Evolutionary conservation across 2,888 invertebrate genomes (phyloP).

Genomic region (Erannis defoliaria): DNA sequence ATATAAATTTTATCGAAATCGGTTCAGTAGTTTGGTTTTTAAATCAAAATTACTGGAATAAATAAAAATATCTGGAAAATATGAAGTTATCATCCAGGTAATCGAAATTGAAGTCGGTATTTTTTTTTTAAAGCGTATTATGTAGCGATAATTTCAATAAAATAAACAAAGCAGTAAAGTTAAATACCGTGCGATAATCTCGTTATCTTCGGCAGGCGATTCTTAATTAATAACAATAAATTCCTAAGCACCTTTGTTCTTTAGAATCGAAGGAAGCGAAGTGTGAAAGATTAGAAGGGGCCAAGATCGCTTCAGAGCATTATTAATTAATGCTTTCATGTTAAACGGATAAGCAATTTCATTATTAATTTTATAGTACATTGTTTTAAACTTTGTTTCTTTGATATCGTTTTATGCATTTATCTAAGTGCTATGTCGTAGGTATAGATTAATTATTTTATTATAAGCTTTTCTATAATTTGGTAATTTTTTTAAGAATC

Average conservation of each 20-base stretch:
- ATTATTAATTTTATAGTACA: constrained; percentile 26
- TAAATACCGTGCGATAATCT: constrained; percentile 74
- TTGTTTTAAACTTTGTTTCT: not conserved
- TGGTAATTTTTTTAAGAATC: too few relatives aligned
- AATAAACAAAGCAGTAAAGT: constrained; percentile 62
- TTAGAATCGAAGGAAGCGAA: constrained; percentile 58
- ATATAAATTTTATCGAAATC: too few relatives aligned
- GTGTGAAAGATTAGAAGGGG: constrained; percentile 74
- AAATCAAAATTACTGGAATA: too few relatives aligned
- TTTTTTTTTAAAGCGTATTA: not conserved
- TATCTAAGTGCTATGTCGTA: too few relatives aligned
- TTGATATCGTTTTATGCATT: not conserved
- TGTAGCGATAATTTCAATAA: constrained; percentile 24
- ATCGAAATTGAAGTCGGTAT: not conserved
- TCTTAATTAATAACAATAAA: constrained; percentile 78
- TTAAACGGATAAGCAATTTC: constrained; percentile 45
- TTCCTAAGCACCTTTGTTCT: constrained; percentile 61
- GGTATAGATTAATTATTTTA: not conserved
- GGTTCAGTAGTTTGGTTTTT: too few relatives aligned
- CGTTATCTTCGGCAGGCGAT: constrained; percentile 69
- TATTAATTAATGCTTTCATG: constrained; percentile 45
- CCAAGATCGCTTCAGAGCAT: constrained; percentile 54
- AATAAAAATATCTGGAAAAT: too few relatives aligned
- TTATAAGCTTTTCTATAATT: not conserved
- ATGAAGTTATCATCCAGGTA: too few relatives aligned